A percentile compares a stretch with the other conserved stretches of the same genome.
phyloP scores from a whole-genome alignment of 2,113 vertebrate genomes.

The Larimichthys crocea region DNA sequence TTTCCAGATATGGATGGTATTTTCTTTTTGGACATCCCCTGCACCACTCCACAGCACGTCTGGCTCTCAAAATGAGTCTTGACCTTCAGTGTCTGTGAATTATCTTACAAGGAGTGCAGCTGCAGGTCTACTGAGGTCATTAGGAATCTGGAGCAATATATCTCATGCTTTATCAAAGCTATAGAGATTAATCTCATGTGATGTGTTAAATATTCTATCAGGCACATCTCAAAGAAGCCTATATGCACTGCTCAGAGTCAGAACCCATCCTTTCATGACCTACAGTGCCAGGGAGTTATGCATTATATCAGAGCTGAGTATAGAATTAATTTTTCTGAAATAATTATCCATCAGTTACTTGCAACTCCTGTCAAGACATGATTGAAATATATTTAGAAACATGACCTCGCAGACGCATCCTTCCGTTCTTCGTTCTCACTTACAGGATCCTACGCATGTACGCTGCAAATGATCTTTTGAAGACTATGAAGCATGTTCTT shows the following conservation, averaged over 20 bases:
- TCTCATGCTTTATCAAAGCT: constrained; percentile 53
- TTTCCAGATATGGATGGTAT: background rate
- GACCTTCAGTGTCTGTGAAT: constrained; percentile 56
- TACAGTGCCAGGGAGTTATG: constrained; percentile 25
- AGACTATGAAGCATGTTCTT: constrained; percentile 20
- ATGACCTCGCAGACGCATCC: constrained; percentile 8
- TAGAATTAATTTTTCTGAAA: constrained; percentile 12
- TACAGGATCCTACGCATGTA: constrained; percentile 8
- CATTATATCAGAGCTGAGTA: constrained; percentile 1
- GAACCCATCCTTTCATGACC: constrained; percentile 41
- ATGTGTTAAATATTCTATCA: constrained; percentile 75
- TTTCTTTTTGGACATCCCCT: constrained; percentile 1
- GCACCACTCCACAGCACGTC: constrained; percentile 14
- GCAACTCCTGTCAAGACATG: background rate
- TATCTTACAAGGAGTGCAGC: constrained; percentile 53
- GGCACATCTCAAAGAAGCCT: constrained; percentile 39
- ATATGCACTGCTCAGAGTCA: constrained; percentile 27
- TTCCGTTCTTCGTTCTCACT: background rate
- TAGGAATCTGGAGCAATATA: constrained; percentile 54
- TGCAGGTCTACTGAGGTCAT: constrained; percentile 60
- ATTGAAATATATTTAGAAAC: constrained; percentile 31
- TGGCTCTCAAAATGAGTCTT: constrained; percentile 57
- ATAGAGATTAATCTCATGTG: constrained; percentile 56
- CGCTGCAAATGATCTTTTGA: constrained; percentile 34
- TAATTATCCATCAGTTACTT: constrained; percentile 18